These are phyloP conservation scores for Meta bourneti DNA, from an alignment of 2,888 invertebrate species.

Conservation along the genomic window DNA sequence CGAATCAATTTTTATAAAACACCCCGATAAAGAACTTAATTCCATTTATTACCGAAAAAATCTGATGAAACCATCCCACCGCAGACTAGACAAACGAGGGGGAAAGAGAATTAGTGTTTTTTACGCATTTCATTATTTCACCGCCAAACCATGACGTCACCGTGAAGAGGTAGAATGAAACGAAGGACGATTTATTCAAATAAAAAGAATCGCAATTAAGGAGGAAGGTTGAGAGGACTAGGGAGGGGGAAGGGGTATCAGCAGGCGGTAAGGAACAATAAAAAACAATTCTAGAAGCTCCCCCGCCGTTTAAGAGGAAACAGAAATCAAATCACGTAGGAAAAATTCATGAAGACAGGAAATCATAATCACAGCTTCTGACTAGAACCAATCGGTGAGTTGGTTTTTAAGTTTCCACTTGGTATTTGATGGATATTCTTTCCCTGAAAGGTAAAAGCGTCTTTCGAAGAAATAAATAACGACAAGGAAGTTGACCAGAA, in stretches of 20 bases:
- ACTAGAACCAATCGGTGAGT: conserved; percentile 19
- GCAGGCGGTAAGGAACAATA: conserved; percentile 2
- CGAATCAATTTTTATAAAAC: too few relatives aligned
- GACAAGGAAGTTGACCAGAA: too few relatives aligned
- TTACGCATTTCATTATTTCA: neutral
- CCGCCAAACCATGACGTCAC: neutral
- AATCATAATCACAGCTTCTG: conserved; percentile 56
- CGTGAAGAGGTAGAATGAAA: neutral
- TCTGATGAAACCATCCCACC: neutral
- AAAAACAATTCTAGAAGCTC: conserved; percentile 18
- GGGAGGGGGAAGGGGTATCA: neutral
- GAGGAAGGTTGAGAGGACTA: neutral
- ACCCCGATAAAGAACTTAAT: neutral
- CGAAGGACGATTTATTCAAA: neutral
- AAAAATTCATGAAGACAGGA: conserved; percentile 31
- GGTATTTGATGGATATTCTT: neutral
- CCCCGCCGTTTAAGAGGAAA: neutral
- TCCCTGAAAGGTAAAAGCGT: too few relatives aligned
- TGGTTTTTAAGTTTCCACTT: conserved; percentile 3
- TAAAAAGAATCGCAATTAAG: neutral
- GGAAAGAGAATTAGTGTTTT: neutral
- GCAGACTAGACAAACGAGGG: neutral
- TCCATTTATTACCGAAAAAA: neutral
- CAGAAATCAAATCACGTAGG: conserved; percentile 51
- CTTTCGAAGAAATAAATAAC: too few relatives aligned